Percentiles rank a stretch among this genome's conserved stretches.
Conservation (phyloP, 2,113 vertebrate species). For the Ictalurus punctatus region DNA sequence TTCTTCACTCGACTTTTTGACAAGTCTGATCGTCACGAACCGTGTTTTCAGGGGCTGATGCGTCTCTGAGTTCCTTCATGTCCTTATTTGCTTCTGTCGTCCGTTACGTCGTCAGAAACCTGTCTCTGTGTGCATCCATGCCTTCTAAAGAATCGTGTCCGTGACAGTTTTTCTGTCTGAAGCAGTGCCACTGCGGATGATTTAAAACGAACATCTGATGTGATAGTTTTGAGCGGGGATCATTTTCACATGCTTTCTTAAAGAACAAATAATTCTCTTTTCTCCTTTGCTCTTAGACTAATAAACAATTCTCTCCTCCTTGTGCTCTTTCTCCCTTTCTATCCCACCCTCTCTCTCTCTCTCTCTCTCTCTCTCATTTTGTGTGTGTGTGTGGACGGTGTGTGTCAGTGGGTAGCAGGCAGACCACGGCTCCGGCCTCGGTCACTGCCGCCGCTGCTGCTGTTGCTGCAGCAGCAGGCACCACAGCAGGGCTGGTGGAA, state of each 20-base stretch:
- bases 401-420: slow-evolving; percentile 88
- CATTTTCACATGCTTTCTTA: slow-evolving; percentile 32
- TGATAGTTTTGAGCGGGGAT: slow-evolving; percentile 33
- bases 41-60: not conserved
- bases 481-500: slow-evolving; percentile 91
- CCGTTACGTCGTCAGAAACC: not conserved
- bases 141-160: not conserved
- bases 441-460: slow-evolving; percentile 79
- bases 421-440: slow-evolving; percentile 91
- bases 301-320: slow-evolving; percentile 46
- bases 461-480: slow-evolving; percentile 78
- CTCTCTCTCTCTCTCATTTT: not conserved
- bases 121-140: not conserved
- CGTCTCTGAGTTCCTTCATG: not conserved
- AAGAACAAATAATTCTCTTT: slow-evolving; percentile 19
- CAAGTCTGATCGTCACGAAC: not conserved
- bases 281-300: slow-evolving; percentile 50
- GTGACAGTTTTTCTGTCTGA: slow-evolving; percentile 15
- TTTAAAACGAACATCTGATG: slow-evolving; percentile 35
- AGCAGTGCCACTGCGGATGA: not conserved
- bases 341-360: slow-evolving; percentile 30
- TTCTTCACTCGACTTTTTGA: not conserved
- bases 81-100: slow-evolving; percentile 22
- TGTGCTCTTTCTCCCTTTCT: slow-evolving; percentile 35
- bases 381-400: slow-evolving; percentile 56